These are phyloP conservation scores for Aspidiotus destructor DNA, from an alignment of 2,888 invertebrate species.

Conservation along the genomic window DNA sequence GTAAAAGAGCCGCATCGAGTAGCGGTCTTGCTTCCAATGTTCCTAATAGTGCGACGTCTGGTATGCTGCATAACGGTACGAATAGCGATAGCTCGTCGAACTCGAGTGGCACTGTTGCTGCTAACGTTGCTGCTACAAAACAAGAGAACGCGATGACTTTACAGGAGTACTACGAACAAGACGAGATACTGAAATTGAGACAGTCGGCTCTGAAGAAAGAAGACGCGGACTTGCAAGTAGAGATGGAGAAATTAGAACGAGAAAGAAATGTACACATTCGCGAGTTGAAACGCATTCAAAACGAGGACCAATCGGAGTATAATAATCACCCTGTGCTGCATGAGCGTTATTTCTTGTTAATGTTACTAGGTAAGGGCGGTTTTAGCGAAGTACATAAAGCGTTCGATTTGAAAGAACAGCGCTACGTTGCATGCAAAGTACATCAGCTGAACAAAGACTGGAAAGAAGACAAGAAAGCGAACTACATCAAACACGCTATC, in stretches of 20 bases:
- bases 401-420: constrained; percentile 97
- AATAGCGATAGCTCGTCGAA: constrained; percentile 41
- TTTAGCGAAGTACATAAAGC: constrained; percentile 96
- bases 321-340: constrained; percentile 84
- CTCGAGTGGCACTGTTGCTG: not conserved
- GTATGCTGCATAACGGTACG: constrained; percentile 40
- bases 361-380: constrained; percentile 94
- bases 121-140: constrained; percentile 43
- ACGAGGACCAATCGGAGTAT: constrained; percentile 96
- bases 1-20: constrained; percentile 52
- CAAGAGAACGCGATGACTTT: constrained; percentile 60
- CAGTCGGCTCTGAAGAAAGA: constrained; percentile 97
- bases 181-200: constrained; percentile 95
- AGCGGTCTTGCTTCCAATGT: constrained; percentile 38
- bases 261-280: constrained; percentile 96
- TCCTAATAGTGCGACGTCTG: constrained; percentile 40
- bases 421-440: constrained; percentile 99
- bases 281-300: constrained; percentile 97
- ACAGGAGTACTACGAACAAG: constrained; percentile 97
- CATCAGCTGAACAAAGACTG: constrained; percentile 99
- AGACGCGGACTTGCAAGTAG: constrained; percentile 93
- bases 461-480: constrained; percentile 99
- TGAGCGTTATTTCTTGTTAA: constrained; percentile 78
- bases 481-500: constrained; percentile 99
- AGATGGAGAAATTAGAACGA: constrained; percentile 96